A percentile compares a stretch with the other conserved stretches of the same genome.
Evolutionary conservation across 1,140 invertebrate species (phyloP).

Genomic region (Chironomus striatipennis): DNA sequence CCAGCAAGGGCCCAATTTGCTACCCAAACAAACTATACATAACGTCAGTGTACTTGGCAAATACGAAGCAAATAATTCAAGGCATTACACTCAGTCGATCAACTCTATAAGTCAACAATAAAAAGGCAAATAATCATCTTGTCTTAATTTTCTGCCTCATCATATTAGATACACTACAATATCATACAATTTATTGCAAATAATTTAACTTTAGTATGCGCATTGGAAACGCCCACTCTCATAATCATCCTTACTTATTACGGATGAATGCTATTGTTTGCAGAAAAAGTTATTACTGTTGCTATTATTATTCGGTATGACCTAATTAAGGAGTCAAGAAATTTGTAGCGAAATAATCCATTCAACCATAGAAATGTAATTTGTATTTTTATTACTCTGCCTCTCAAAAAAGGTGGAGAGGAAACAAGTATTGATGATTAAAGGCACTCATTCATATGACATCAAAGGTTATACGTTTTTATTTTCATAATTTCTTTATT

Average conservation of each 20-base stretch:
- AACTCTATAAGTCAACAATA: no score
- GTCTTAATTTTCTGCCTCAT: no score
- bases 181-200: no score
- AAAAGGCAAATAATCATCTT: no score
- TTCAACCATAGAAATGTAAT: not conserved
- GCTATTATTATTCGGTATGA: not conserved
- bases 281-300: not conserved
- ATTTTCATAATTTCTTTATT: not conserved
- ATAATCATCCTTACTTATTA: not conserved
- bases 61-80: no score
- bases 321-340: constrained; percentile 11
- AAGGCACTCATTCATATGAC: not conserved
- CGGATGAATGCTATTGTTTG: constrained; percentile 12
- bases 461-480: not conserved
- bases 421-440: not conserved
- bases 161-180: no score
- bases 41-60: no score
- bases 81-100: no score
- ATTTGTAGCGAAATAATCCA: not conserved
- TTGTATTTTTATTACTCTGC: not conserved
- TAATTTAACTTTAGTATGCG: no score
- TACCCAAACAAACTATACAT: no score
- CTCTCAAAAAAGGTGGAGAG: not conserved
- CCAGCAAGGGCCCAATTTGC: no score
- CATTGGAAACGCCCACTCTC: no score